Evolutionary conservation across 2,113 vertebrate genomes (phyloP), one percentile per base, ranked within the genome.

Genomic region (Osmerus mordax): DNA sequence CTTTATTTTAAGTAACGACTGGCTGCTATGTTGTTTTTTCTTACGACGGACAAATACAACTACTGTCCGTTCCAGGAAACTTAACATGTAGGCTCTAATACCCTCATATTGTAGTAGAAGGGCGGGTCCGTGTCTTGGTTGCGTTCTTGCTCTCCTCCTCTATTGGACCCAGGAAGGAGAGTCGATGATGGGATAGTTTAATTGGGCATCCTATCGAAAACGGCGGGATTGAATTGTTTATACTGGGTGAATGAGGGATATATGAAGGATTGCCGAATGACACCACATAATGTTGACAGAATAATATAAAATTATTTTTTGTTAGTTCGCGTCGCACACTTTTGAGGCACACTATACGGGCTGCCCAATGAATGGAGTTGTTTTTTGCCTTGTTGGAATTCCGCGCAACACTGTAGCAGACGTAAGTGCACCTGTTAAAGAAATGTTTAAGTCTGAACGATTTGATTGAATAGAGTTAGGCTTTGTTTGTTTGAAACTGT

Each of bases 331-430:
- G 59, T 59, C 21, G 2, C 94, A 91, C 94, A 96, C 88, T 95
- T 98, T 93, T 95, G 96, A 89, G 95, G 95, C 85, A 95, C 95
- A n/a, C 94, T 94, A 75, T 88, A 85, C 70, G 78, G 91, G 86
- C 90, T 81, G 83, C 86, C 95, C 91, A 93, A 98, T 98, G 96
- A 98, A 98, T 98, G 96, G 96, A 93, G 96, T 98, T 92, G 94
- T 95, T 72, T 98, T 98, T 89, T 98, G 96, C 94, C 94, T 98
- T 91, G 96, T 98, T 92, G 96, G 96, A 93, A 97, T 97, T 91
- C 96, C 96, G 66, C 95, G 95, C 84, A 91, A 92, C 82, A 77
- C 92, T 79, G 89, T 91, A 76, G 69, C 80, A 75, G 86, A 88
- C 86, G 92, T 93, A 92, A 91, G 91, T 90, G 66, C 23, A 18